Percentiles rank a stretch among this genome's conserved stretches.
These are phyloP conservation scores for Pseudois nayaur DNA, from an alignment of 2,113 vertebrate genomes.

Conservation along the genomic window DNA sequence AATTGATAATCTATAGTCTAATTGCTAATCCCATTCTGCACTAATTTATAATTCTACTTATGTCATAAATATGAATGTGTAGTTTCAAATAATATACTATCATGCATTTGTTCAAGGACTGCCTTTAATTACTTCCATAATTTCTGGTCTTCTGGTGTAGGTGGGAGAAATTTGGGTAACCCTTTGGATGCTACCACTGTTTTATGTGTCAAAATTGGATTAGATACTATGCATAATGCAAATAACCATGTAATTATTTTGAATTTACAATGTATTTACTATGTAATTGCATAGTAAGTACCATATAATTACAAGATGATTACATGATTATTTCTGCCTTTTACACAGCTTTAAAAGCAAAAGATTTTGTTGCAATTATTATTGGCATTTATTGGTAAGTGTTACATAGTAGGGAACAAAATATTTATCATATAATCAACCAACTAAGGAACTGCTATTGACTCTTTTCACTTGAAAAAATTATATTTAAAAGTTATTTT, in stretches of 20 bases:
- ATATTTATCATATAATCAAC: constrained; percentile 68
- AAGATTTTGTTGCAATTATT: constrained; percentile 64
- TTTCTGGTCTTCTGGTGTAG: constrained; percentile 25
- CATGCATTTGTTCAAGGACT: constrained; percentile 22
- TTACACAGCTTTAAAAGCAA: constrained; percentile 71
- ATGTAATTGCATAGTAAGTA: constrained; percentile 69
- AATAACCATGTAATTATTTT: constrained; percentile 67
- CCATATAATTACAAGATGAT: constrained; percentile 72
- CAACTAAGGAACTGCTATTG: constrained; percentile 40
- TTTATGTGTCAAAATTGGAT: constrained; percentile 66
- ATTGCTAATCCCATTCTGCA: constrained; percentile 32
- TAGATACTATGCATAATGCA: constrained; percentile 69
- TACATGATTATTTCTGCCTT: constrained; percentile 68
- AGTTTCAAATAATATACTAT: neutral
- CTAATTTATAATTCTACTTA: constrained; percentile 39
- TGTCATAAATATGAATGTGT: constrained; percentile 37
- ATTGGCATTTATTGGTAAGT: constrained; percentile 65
- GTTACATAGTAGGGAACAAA: constrained; percentile 65
- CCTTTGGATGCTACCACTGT: constrained; percentile 58
- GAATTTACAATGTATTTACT: constrained; percentile 70
- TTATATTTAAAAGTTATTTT: constrained; percentile 25
- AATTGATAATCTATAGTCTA: constrained; percentile 47
- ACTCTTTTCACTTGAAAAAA: constrained; percentile 52
- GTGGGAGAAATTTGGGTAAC: constrained; percentile 51
- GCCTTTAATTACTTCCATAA: constrained; percentile 37